Base-by-base conservation (phyloP, 2,797 vertebrate species). In the Tamandua tetradactyla region DNA sequence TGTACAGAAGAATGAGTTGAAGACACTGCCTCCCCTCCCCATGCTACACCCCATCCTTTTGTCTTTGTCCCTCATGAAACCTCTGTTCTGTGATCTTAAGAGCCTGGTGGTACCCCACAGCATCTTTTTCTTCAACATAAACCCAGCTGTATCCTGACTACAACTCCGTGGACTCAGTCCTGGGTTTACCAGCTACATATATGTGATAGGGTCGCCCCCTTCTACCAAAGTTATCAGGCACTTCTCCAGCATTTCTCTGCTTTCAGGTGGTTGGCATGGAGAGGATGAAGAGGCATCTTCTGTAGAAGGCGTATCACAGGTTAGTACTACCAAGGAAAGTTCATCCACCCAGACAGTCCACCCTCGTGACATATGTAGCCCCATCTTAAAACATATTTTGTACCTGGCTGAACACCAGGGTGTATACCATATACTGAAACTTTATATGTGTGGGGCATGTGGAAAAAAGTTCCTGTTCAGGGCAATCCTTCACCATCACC, bases 311-410 rank as follows among this genome's bases (percentile, higher is more conserved):
- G 25, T 22, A 3, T 57, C 69, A 25, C 35, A 12, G 25, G 2
- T 44, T 80, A n/a, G 0, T 71, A 37, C 74, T 78, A 27, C 59
- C 20, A 47, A n/a, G 66, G 47, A 62, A 90, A 42, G 25, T 79
- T 91, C 72, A 3, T 76, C 44, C 0, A 27, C 49, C 32, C 94
- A 89, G 55, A 61, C 5, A 23, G 15, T 74, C 88, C 79, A 92
- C 32, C 27, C 82, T 49, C 94, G 91, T 94, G 91, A 92, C 17
- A 9, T 62, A 35, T 93, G 96, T 89, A 61, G 37, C 27, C 79
- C 95, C 15, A 20, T 92, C 79, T 83, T 95, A 55, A 93, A 94
- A 88, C 64, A 55, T 44, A 74, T 66, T 83, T 96, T 94, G 17
- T 22, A 40, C 20, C 20, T 62, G 23, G 64, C 66, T 3, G 55